Evolutionary conservation across 1,140 invertebrate species (phyloP).

Genomic region (Musca domestica): DNA sequence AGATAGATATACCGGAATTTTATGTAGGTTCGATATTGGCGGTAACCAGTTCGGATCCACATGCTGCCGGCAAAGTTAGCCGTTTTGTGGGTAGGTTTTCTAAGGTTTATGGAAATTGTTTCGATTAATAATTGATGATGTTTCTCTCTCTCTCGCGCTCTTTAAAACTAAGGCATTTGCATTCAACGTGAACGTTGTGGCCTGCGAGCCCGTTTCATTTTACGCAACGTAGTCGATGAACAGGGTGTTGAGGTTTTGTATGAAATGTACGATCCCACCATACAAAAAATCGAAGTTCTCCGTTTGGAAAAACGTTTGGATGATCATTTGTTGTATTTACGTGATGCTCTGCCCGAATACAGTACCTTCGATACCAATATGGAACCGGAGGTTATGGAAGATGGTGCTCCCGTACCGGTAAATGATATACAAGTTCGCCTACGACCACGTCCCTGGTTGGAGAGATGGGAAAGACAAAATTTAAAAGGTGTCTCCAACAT

Average conservation of each 20-base stretch:
- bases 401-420: constrained; percentile 77
- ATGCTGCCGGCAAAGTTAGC: constrained; percentile 81
- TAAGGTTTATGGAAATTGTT: neutral
- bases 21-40: constrained; percentile 94
- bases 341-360: constrained; percentile 91
- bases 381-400: constrained; percentile 76
- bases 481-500: constrained; percentile 75
- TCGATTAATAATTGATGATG: neutral
- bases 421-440: constrained; percentile 84
- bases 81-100: constrained; percentile 73
- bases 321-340: constrained; percentile 82
- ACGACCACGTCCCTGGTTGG: constrained; percentile 82
- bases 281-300: constrained; percentile 86
- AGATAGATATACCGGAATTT: constrained; percentile 93
- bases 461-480: constrained; percentile 79
- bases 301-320: constrained; percentile 93
- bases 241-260: constrained; percentile 77
- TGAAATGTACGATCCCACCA: constrained; percentile 91
- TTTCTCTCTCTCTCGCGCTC: neutral
- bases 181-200: constrained; percentile 81
- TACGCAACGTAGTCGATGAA: constrained; percentile 92
- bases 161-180: constrained; percentile 74
- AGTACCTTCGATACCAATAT: constrained; percentile 93
- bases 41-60: constrained; percentile 85
- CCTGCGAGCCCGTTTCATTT: constrained; percentile 76